Base-by-base conservation (phyloP, 2,113 vertebrate genomes). In the Phoxinus phoxinus region DNA sequence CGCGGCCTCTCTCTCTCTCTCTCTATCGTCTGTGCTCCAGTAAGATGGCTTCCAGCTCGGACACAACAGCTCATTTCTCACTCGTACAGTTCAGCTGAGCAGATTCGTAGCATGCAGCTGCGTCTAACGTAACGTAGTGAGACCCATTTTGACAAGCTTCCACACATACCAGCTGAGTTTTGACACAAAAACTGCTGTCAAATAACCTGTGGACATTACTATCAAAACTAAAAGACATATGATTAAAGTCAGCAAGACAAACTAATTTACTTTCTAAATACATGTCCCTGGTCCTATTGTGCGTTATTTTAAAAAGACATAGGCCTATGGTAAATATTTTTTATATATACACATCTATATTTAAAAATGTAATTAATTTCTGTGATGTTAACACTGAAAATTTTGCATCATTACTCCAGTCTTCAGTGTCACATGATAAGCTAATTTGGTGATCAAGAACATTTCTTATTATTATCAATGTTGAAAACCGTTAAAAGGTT, bases 31-130 rank as follows among this genome's bases (percentile, higher is more conserved):
- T 81, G 17, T 81, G 44, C 41, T 69, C 19, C 61, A 81, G 79
- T 27, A 53, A 85, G 61, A 85, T 85, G 75, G 75, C 63, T 85
- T 75, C 61, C 59, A 77, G 84, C 74, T 78, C 56, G 35, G 63
- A 78, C 19, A 78, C 61, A 85, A 78, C 84, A 67, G 61, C 74
- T 51, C 74, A 78, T 67, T 79, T 69, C 59, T 63, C 59, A 65
- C 41, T 81, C 37, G 8, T 81, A 65, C 61, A 27, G 35, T 56
- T 77, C 74, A n/a, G 74, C 74, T 77, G 74, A 77, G 74, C 46
- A 32, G 74, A 76, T 41, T 35, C 27, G 46, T 56, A 53, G 74
- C 17, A 0, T 25, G 41, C 41, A 74, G 71, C 71, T 74, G 41
- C n/a, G 41, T 48, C 71, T 74, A 58, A 61, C 56, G 19, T 78